phyloP scores from a whole-genome alignment of 1,140 invertebrate genomes.

The Melanaphis sacchari region DNA sequence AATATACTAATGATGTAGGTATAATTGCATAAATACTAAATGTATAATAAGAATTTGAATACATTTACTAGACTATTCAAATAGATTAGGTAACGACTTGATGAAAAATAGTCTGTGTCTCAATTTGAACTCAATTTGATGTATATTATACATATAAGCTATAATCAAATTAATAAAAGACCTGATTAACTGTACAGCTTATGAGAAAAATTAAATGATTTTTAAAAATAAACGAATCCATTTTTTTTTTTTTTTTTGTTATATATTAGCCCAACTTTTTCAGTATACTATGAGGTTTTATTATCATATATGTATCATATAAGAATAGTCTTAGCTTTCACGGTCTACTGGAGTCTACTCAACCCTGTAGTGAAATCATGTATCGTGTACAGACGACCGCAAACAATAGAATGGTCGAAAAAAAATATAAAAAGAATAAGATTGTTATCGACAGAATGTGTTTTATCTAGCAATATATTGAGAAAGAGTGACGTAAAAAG shows the following conservation, averaged over 20 bases:
- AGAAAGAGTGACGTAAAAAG: neutral
- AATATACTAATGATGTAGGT: too few species aligned
- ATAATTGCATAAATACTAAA: too few species aligned
- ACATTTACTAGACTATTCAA: neutral
- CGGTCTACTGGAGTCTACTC: neutral
- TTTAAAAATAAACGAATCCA: neutral
- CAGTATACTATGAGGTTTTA: neutral
- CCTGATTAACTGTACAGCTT: neutral
- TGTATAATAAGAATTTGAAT: neutral
- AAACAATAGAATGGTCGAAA: slow-evolving; percentile 28
- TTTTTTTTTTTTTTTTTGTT: neutral
- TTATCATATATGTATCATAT: slow-evolving; percentile 2
- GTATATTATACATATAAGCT: neutral
- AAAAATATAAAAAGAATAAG: neutral
- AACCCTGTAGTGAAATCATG: neutral
- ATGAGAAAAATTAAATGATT: neutral
- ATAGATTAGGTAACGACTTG: neutral
- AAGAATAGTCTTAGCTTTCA: slow-evolving; percentile 15
- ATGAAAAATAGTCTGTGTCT: neutral
- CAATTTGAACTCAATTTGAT: neutral
- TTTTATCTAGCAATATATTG: neutral
- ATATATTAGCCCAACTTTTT: neutral
- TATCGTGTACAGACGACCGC: neutral
- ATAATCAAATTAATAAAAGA: neutral
- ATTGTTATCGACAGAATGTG: slow-evolving; percentile 1